A percentile compares a stretch with the other conserved stretches of the same genome.
Evolutionary conservation across 2,797 vertebrate species (phyloP).

Genomic region (Remorina albescens): DNA sequence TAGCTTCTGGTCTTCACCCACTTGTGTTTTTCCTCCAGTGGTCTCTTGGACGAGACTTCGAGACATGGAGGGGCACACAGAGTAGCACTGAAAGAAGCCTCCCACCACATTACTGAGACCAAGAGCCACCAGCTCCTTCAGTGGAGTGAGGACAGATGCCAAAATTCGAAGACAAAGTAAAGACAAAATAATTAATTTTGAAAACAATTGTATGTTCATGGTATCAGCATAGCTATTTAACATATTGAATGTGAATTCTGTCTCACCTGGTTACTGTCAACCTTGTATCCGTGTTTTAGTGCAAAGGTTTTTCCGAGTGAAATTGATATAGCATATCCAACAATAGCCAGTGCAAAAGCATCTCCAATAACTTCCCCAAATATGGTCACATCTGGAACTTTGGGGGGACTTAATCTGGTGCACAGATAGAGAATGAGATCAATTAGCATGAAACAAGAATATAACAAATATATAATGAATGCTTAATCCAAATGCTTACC

Average conservation of each 20-base stretch:
- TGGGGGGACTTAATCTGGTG: conserved; percentile 88
- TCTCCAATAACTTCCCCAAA: conserved; percentile 89
- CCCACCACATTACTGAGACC: conserved; percentile 92
- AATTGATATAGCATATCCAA: conserved; percentile 95
- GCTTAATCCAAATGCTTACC: conserved; percentile 83
- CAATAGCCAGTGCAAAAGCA: conserved; percentile 94
- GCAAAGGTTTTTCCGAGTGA: conserved; percentile 98
- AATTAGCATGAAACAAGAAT: not conserved
- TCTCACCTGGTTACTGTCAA: conserved; percentile 95
- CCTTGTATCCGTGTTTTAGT: conserved; percentile 95
- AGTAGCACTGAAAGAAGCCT: conserved; percentile 94
- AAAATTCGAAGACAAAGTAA: not conserved
- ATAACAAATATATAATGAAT: conserved; percentile 17
- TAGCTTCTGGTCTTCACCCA: conserved; percentile 54
- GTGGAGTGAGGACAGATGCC: conserved; percentile 26
- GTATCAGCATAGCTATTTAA: not conserved
- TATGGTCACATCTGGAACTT: conserved; percentile 79
- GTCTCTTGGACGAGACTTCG: conserved; percentile 94
- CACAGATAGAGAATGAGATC: conserved; percentile 13
- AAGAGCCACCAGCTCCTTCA: conserved; percentile 94
- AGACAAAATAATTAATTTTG: not conserved
- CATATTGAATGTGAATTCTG: not conserved
- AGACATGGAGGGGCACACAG: conserved; percentile 96
- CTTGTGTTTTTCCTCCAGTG: conserved; percentile 96
- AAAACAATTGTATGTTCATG: not conserved